phyloP scores from a whole-genome alignment of 2,888 invertebrate genomes.

The Orthonevra nobilis region DNA sequence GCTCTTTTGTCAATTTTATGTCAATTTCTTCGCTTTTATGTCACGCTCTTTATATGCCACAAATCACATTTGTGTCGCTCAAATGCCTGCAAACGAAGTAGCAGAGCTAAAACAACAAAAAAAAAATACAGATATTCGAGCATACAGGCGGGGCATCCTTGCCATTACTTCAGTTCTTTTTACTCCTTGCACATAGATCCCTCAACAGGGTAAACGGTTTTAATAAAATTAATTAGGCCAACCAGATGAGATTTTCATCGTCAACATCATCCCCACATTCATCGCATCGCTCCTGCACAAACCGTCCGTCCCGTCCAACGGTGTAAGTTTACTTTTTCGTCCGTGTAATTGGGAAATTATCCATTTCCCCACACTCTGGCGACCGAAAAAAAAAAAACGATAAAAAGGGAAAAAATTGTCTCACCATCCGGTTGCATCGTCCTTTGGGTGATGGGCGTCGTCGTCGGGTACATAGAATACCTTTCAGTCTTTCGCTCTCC shows the following conservation, averaged over 20 bases:
- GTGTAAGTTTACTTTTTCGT: slow-evolving; percentile 69
- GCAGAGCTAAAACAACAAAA: slow-evolving; percentile 1
- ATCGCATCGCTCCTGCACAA: neutral
- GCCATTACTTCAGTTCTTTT: slow-evolving; percentile 14
- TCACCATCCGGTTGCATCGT: slow-evolving; percentile 56
- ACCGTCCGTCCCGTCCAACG: slow-evolving; percentile 36
- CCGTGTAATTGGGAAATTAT: slow-evolving; percentile 70
- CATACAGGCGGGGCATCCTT: too few species aligned
- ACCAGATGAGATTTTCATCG: slow-evolving; percentile 68
- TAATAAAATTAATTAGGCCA: slow-evolving; percentile 70
- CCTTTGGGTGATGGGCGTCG: too few species aligned
- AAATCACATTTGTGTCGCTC: slow-evolving; percentile 65
- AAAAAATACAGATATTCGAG: neutral
- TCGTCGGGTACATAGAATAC: too few species aligned
- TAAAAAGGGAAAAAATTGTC: slow-evolving; percentile 26
- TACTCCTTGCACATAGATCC: slow-evolving; percentile 11
- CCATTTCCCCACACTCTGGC: slow-evolving; percentile 24
- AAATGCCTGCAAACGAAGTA: slow-evolving; percentile 53
- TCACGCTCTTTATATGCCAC: slow-evolving; percentile 36
- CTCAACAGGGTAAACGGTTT: slow-evolving; percentile 58
- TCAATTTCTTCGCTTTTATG: slow-evolving; percentile 39
- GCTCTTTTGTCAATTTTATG: slow-evolving; percentile 28
- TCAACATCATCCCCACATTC: slow-evolving; percentile 28
- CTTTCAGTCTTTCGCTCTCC: neutral
- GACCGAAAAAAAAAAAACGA: slow-evolving; percentile 21